Percentiles rank a stretch among this genome's conserved stretches.
These are phyloP conservation scores for Panonychus citri DNA, from an alignment of 1,140 invertebrate species.

Conservation along the genomic window DNA sequence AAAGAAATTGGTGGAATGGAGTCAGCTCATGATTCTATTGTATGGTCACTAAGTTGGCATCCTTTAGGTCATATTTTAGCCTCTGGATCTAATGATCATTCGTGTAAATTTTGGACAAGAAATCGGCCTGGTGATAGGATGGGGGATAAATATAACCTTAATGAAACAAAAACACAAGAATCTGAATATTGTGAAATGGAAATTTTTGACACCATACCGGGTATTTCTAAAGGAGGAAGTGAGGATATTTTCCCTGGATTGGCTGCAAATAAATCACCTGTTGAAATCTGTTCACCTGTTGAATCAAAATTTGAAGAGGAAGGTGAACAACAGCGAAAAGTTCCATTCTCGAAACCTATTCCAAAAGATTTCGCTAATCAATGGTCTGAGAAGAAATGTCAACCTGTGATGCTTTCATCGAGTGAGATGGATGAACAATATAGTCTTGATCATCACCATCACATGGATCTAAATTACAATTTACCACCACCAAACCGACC, in stretches of 20 bases:
- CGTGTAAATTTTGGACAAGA: conserved; percentile 94
- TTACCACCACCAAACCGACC: too few relatives aligned
- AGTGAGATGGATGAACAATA: too few relatives aligned
- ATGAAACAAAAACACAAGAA: conserved; percentile 49
- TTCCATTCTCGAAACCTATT: conserved; percentile 79
- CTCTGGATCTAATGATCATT: conserved; percentile 93
- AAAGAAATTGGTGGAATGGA: conserved; percentile 96
- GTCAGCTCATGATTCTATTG: conserved; percentile 92
- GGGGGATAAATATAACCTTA: conserved; percentile 86
- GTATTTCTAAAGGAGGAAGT: conserved; percentile 73
- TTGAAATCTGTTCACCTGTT: conserved; percentile 50
- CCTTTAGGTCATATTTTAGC: conserved; percentile 93
- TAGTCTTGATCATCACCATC: too few relatives aligned
- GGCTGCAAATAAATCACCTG: conserved; percentile 17
- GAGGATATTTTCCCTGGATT: conserved; percentile 22
- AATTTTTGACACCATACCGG: conserved; percentile 41
- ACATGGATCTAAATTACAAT: too few relatives aligned
- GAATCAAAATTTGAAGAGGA: conserved; percentile 29
- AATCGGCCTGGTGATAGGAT: conserved; percentile 94
- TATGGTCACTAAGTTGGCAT: conserved; percentile 98
- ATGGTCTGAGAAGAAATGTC: conserved; percentile 33
- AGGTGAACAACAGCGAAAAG: conserved; percentile 30
- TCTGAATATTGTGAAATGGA: conserved; percentile 44
- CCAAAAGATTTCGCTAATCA: conserved; percentile 87
- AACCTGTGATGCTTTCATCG: too few relatives aligned